These are phyloP conservation scores for Lycaon pictus DNA, from an alignment of 2,113 vertebrate genomes.

Conservation along the genomic window DNA sequence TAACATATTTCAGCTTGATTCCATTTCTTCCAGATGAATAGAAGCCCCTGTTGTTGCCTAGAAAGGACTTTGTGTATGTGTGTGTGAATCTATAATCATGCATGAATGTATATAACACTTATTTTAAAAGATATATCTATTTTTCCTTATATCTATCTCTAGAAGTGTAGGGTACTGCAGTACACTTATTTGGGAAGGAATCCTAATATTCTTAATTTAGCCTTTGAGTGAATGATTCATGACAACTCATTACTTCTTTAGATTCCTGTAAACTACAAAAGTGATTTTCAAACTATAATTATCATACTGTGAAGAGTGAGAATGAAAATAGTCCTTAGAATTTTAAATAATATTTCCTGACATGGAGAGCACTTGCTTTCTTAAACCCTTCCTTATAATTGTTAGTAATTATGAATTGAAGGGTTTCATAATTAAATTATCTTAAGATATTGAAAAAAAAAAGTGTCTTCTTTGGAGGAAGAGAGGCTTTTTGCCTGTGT, in stretches of 20 bases:
- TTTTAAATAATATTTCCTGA: conserved; percentile 19
- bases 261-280: background rate
- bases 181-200: background rate
- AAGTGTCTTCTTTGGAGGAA: background rate
- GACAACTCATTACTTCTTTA: background rate
- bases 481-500: background rate
- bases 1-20: background rate
- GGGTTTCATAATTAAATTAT: background rate
- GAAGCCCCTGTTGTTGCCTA: background rate
- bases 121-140: background rate
- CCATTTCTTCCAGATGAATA: background rate
- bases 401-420: background rate
- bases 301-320: background rate
- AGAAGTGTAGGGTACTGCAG: background rate
- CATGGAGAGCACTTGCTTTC: background rate
- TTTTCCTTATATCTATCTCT: background rate
- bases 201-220: background rate
- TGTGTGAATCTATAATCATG: background rate
- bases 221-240: background rate
- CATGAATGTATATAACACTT: background rate
- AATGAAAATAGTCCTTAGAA: background rate
- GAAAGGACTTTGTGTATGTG: background rate
- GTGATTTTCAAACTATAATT: background rate
- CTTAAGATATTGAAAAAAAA: background rate
- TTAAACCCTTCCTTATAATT: background rate